A percentile compares a stretch with the other conserved stretches of the same genome.
phyloP scores from a whole-genome alignment of 2,888 invertebrate species.

The Drosophila austrosaltans region DNA sequence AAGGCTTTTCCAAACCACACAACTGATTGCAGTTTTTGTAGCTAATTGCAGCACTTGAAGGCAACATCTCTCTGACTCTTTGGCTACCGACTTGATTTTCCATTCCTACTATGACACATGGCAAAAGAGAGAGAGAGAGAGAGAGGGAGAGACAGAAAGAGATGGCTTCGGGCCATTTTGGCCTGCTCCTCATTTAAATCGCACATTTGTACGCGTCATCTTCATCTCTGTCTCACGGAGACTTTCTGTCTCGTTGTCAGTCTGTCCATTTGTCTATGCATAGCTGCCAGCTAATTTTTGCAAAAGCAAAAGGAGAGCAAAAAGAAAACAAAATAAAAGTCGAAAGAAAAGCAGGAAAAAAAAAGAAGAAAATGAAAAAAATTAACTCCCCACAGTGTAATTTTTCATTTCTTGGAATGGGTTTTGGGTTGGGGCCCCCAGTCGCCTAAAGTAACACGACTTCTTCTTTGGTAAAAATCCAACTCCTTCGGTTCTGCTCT shows the following conservation, averaged over 20 bases:
- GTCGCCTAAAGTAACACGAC: conserved; percentile 53
- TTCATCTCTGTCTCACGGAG: conserved; percentile 36
- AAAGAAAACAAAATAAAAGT: conserved; percentile 38
- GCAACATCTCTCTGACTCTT: conserved; percentile 40
- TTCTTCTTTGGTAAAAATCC: conserved; percentile 30
- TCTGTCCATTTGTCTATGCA: conserved; percentile 25
- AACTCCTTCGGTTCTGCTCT: conserved; percentile 13
- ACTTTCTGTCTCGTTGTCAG: conserved; percentile 15
- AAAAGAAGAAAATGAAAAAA: conserved; percentile 42
- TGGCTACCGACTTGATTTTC: conserved; percentile 44
- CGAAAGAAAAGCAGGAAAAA: too few species aligned
- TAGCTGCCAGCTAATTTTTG: conserved; percentile 76
- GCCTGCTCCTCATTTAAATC: conserved; percentile 68
- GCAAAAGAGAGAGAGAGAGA: conserved; percentile 2
- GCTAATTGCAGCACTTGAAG: conserved; percentile 54
- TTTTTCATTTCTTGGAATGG: conserved; percentile 77
- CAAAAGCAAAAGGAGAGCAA: conserved; percentile 26
- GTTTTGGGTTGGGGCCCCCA: conserved; percentile 50
- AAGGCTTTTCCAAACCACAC: conserved; percentile 48
- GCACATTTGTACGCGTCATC: conserved; percentile 72
- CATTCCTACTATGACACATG: conserved; percentile 43
- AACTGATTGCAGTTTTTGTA: conserved; percentile 56
- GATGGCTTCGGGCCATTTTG: conserved; percentile 38
- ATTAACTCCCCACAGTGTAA: conserved; percentile 74
- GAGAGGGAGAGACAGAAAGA: background rate